Conservation (phyloP, 2,797 vertebrate species). For the Enteromius argenteus region DNA sequence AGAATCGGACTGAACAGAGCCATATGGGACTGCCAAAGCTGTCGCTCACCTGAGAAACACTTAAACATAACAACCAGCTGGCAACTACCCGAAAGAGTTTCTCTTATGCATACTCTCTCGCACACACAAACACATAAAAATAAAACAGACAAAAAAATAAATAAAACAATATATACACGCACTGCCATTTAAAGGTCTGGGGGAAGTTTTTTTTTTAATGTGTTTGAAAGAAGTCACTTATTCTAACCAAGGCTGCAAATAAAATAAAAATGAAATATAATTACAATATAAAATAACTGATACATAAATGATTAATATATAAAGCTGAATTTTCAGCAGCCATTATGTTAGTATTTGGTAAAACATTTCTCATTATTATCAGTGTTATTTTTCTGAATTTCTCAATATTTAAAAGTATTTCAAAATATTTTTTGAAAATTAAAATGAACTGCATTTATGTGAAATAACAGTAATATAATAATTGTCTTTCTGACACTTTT, state of each 20-base stretch:
- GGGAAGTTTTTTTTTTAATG: not conserved
- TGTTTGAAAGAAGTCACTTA: not conserved
- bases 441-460: too few species aligned
- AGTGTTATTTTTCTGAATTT: not conserved
- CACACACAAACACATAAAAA: not conserved
- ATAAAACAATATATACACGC: not conserved
- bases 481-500: too few species aligned
- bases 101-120: not conserved
- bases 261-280: not conserved
- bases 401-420: too few species aligned
- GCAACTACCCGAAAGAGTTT: slow-evolving; percentile 4
- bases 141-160: not conserved
- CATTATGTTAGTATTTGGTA: not conserved
- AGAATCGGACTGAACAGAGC: slow-evolving; percentile 31
- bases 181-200: not conserved
- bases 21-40: slow-evolving; percentile 42
- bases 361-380: not conserved
- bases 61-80: slow-evolving; percentile 14
- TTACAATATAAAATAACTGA: not conserved
- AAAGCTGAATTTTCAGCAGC: not conserved
- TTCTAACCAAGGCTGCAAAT: not conserved
- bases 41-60: slow-evolving; percentile 17
- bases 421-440: too few species aligned
- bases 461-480: too few species aligned
- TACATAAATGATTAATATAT: not conserved